These are phyloP conservation scores for Plagodis pulveraria DNA, from an alignment of 2,888 invertebrate species.

Conservation along the genomic window DNA sequence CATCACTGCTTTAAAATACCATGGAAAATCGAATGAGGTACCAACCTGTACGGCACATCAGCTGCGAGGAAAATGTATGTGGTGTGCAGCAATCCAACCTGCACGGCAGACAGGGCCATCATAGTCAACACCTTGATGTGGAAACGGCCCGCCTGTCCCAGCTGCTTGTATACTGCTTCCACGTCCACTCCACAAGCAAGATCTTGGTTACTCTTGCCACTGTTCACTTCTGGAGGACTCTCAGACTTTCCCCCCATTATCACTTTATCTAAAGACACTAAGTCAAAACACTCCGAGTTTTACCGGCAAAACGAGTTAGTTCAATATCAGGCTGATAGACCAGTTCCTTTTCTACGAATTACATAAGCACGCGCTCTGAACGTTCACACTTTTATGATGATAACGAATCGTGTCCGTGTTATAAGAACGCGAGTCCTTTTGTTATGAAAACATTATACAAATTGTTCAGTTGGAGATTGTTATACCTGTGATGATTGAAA, in stretches of 20 bases:
- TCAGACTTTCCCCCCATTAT: conserved; percentile 4
- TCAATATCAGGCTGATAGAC: neutral
- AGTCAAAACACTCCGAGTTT: neutral
- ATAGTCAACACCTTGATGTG: conserved; percentile 58
- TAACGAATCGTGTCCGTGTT: neutral
- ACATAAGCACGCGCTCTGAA: neutral
- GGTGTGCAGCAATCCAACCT: conserved; percentile 82
- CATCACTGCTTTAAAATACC: too few species aligned
- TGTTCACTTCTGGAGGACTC: neutral
- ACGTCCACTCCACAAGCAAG: conserved; percentile 27
- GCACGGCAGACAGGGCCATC: conserved; percentile 73
- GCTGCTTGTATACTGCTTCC: conserved; percentile 59
- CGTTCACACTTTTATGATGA: conserved; percentile 1
- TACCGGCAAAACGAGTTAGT: neutral
- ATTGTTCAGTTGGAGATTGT: neutral
- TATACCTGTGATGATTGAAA: neutral
- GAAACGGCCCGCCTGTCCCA: conserved; percentile 69
- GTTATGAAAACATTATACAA: conserved; percentile 6
- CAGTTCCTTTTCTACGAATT: neutral
- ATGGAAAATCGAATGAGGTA: too few species aligned
- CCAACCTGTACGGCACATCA: conserved; percentile 82
- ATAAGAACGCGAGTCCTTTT: neutral
- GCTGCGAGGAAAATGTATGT: conserved; percentile 86
- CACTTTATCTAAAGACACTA: neutral
- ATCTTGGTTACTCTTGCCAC: neutral